A percentile compares a stretch with the other conserved stretches of the same genome.
phyloP scores from a whole-genome alignment of 2,888 invertebrate species.

The Tortricodes alternella region DNA sequence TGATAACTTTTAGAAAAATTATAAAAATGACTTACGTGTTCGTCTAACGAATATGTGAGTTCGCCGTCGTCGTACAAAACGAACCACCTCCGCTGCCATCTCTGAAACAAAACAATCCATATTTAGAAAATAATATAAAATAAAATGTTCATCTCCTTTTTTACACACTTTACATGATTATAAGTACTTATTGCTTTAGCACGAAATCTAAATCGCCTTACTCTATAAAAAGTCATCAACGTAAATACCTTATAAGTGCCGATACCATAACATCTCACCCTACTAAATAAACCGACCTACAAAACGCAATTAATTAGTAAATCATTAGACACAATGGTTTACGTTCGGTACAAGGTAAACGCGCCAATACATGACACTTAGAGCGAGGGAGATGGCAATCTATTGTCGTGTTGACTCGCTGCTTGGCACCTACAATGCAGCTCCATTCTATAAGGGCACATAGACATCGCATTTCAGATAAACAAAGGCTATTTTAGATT shows the following conservation, averaged over 20 bases:
- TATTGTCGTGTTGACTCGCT: constrained; percentile 30
- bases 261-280: neutral
- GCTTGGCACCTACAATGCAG: constrained; percentile 33
- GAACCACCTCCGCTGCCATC: constrained; percentile 99
- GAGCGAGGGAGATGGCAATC: constrained; percentile 31
- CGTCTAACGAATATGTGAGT: constrained; percentile 97
- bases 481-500: neutral
- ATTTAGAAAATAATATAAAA: no score
- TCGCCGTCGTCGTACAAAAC: constrained; percentile 99
- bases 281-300: neutral
- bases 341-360: constrained; percentile 25
- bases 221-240: no score
- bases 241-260: neutral
- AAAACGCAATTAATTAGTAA: constrained; percentile 22
- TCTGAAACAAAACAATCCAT: constrained; percentile 85
- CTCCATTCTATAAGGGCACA: neutral
- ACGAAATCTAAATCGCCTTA: no score
- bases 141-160: no score
- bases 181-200: no score
- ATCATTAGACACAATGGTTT: constrained; percentile 19
- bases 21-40: constrained; percentile 91
- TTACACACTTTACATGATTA: no score
- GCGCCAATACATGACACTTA: constrained; percentile 33
- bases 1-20: neutral
- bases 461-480: neutral